phyloP scores from a whole-genome alignment of 2,888 invertebrate species.

The Dryobotodes eremita region DNA sequence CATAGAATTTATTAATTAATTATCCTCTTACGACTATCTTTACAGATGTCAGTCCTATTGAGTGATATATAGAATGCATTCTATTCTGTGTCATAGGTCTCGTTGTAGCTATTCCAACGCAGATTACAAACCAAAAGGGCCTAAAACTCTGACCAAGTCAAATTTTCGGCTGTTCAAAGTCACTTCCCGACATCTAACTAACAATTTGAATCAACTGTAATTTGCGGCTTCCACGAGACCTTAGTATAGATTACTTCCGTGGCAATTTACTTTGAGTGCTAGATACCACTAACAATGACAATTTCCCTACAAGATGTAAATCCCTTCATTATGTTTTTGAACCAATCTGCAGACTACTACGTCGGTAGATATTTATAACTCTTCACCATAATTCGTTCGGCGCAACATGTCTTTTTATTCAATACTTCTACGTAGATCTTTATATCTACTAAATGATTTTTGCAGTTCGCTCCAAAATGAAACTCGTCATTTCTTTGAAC shows the following conservation, averaged over 20 bases:
- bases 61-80: too few species aligned
- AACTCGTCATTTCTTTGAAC: background rate
- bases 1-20: background rate
- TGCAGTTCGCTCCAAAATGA: background rate
- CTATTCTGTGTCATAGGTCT: too few species aligned
- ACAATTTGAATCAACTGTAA: slow-evolving; percentile 34
- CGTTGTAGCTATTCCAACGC: background rate
- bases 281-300: slow-evolving; percentile 2
- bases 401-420: too few species aligned
- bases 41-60: too few species aligned
- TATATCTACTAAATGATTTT: too few species aligned
- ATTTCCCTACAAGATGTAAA: slow-evolving; percentile 32
- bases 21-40: too few species aligned
- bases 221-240: slow-evolving; percentile 47
- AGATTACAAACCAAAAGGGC: slow-evolving; percentile 7
- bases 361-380: background rate
- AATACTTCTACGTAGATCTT: too few species aligned
- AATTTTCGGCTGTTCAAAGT: slow-evolving; percentile 17
- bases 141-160: slow-evolving; percentile 10
- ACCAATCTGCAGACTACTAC: background rate
- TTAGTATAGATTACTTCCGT: slow-evolving; percentile 40
- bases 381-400: too few species aligned
- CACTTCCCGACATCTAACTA: slow-evolving; percentile 31
- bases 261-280: slow-evolving; percentile 42
- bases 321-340: slow-evolving; percentile 22